Conservation (phyloP, 1,140 invertebrate genomes). For the Saccostrea cuccullata region DNA sequence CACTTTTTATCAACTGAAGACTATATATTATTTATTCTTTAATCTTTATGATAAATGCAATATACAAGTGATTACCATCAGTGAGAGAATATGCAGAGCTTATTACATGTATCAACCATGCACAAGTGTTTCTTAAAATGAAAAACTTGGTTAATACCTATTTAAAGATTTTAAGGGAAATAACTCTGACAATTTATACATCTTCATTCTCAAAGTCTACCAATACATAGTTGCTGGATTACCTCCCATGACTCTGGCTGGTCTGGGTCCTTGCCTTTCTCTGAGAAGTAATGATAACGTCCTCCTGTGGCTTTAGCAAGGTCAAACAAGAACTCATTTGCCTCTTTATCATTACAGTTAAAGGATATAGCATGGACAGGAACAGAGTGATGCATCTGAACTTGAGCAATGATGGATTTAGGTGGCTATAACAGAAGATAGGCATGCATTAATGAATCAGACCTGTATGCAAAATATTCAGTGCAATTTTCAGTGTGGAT, state of each 20-base stretch:
- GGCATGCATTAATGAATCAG: background rate
- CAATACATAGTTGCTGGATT: constrained; percentile 6
- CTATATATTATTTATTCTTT: too few relatives aligned
- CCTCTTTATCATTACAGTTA: constrained; percentile 78
- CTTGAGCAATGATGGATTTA: constrained; percentile 77
- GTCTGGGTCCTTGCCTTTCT: constrained; percentile 69
- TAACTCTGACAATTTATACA: background rate
- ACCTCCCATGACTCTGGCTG: constrained; percentile 76
- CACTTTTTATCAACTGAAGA: background rate
- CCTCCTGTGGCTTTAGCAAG: constrained; percentile 75
- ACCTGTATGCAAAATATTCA: background rate
- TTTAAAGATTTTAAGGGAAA: background rate
- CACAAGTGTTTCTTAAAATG: too few relatives aligned
- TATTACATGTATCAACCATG: too few relatives aligned
- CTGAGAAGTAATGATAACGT: constrained; percentile 77
- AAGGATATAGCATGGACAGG: constrained; percentile 79
- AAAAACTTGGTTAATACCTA: too few relatives aligned
- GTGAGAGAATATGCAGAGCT: too few relatives aligned
- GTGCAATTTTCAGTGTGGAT: background rate
- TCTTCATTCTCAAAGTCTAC: too few relatives aligned
- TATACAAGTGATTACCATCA: too few relatives aligned
- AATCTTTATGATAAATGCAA: too few relatives aligned
- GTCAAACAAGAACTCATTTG: constrained; percentile 77
- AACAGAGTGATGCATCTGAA: constrained; percentile 74
- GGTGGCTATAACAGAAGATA: constrained; percentile 70